Conservation (phyloP, 2,113 vertebrate genomes). For the Pterocles gutturalis region DNA sequence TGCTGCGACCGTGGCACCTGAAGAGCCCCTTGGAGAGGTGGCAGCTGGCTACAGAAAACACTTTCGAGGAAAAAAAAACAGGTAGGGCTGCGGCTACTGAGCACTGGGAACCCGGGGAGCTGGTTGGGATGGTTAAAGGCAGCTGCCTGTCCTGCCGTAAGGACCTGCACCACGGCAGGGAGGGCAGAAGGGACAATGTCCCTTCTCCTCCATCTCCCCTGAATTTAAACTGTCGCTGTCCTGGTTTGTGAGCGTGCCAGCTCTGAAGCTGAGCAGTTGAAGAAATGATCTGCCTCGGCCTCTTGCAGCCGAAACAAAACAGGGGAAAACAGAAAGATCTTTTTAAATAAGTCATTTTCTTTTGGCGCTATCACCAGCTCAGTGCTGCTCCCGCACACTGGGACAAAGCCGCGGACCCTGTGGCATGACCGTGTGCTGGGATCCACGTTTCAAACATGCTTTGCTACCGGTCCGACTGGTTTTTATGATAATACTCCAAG, state of each 20-base stretch:
- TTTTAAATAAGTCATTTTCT: background rate
- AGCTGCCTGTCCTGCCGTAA: background rate
- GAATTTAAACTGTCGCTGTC: accelerated
- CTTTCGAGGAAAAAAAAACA: background rate
- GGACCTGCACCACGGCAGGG: background rate
- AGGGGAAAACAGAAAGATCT: too few species aligned
- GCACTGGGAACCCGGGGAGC: accelerated
- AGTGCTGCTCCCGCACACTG: accelerated
- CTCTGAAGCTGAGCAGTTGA: accelerated
- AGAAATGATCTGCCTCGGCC: background rate
- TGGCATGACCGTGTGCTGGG: background rate
- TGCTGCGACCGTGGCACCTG: background rate
- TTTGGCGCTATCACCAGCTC: accelerated
- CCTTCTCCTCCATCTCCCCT: background rate
- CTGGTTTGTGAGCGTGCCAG: accelerated
- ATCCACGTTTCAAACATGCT: background rate
- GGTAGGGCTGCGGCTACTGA: background rate
- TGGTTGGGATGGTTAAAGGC: background rate
- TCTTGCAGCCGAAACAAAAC: too few species aligned
- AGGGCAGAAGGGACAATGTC: background rate
- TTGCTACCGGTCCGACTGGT: background rate
- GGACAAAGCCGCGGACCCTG: accelerated
- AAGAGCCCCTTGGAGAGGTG: accelerated
- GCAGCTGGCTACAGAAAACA: background rate
- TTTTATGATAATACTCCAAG: background rate